Conservation (phyloP, 1,140 invertebrate species). For the Tyrophagus putrescentiae region DNA sequence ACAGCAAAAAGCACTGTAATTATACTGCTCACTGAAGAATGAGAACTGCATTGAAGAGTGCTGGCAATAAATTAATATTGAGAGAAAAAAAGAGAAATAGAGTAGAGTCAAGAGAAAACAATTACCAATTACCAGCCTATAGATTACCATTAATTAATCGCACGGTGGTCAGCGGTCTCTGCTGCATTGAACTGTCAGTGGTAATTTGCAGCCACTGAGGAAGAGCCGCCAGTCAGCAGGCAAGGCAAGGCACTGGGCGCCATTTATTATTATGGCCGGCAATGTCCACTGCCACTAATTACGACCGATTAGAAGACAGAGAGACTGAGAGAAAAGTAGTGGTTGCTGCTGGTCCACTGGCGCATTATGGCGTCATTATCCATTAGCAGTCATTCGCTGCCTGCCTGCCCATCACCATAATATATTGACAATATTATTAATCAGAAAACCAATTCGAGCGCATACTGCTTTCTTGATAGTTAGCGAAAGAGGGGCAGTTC, state of each 20-base stretch:
- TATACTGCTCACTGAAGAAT: too few relatives aligned
- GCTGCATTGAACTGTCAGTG: too few relatives aligned
- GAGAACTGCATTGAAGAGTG: background rate
- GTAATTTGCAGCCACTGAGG: constrained; percentile 10
- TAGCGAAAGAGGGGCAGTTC: too few relatives aligned
- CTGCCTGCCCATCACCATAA: background rate
- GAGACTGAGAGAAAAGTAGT: background rate
- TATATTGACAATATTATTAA: constrained; percentile 11
- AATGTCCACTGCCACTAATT: constrained; percentile 4
- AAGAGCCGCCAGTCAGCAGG: background rate
- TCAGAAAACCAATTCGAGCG: background rate
- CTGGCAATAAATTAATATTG: constrained; percentile 5
- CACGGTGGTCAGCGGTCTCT: background rate
- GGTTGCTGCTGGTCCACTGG: background rate
- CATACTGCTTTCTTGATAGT: too few relatives aligned
- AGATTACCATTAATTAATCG: constrained; percentile 10
- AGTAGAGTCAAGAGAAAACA: too few relatives aligned
- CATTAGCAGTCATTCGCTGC: background rate
- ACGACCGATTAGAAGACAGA: constrained; percentile 3
- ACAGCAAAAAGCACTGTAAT: too few relatives aligned
- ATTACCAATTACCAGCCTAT: constrained; percentile 8
- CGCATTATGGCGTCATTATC: constrained; percentile 2
- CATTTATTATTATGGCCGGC: constrained; percentile 12
- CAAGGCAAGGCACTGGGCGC: background rate
- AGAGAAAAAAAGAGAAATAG: too few relatives aligned